phyloP scores from a whole-genome alignment of 2,797 vertebrate genomes.

The Setipinna tenuifilis region DNA sequence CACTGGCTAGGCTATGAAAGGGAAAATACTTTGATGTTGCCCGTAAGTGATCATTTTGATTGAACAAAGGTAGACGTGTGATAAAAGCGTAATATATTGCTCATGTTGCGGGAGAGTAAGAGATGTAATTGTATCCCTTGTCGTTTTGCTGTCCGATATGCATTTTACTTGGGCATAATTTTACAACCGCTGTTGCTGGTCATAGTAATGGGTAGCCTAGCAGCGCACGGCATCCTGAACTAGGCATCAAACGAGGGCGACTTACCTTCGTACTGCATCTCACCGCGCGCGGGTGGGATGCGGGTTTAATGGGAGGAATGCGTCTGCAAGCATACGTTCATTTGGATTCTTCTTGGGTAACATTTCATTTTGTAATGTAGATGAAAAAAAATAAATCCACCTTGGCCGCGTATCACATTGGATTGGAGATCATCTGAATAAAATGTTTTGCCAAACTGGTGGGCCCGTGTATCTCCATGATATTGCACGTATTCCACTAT shows the following conservation, averaged over 20 bases:
- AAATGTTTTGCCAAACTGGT: constrained; percentile 1
- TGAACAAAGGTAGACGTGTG: constrained; percentile 40
- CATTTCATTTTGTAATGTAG: background rate
- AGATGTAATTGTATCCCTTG: background rate
- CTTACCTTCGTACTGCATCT: constrained; percentile 26
- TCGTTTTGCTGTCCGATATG: background rate
- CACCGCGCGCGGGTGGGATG: constrained; percentile 18
- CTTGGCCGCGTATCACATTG: background rate
- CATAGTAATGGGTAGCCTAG: background rate
- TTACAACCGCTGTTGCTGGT: background rate
- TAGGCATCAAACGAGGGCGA: constrained; percentile 23
- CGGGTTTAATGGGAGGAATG: constrained; percentile 1
- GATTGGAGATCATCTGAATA: background rate
- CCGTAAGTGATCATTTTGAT: constrained; percentile 30
- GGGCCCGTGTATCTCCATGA: background rate
- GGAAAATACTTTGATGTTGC: background rate
- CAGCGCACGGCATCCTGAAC: constrained; percentile 14
- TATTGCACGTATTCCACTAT: background rate
- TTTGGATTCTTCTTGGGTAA: background rate
- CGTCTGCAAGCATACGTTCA: background rate
- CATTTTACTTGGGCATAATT: background rate
- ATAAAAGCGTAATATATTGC: constrained; percentile 24
- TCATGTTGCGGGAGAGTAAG: background rate
- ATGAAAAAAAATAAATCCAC: background rate
- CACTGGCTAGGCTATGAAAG: background rate